Evolutionary conservation across 2,888 invertebrate genomes (phyloP).

Genomic region (Yponomeuta malinellus): DNA sequence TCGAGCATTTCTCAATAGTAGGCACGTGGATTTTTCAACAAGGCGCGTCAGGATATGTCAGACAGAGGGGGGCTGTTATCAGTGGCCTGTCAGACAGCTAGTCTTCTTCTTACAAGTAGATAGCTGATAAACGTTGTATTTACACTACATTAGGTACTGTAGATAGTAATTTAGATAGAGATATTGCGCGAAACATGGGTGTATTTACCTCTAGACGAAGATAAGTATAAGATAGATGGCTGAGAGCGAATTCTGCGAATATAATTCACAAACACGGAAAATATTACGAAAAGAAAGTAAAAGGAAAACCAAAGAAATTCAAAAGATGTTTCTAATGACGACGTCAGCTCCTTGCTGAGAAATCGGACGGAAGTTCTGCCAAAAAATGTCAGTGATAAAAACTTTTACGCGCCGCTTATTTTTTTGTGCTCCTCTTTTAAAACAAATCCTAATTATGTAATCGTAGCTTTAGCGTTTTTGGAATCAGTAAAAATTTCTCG

Average conservation of each 20-base stretch:
- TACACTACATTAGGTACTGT: not conserved
- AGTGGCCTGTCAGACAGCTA: not conserved
- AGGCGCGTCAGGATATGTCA: not conserved
- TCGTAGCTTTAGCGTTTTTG: too few relatives aligned
- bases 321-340: not conserved
- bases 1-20: not conserved
- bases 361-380: not conserved
- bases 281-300: not conserved
- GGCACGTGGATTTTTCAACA: not conserved
- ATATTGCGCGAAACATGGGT: not conserved
- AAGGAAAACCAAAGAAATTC: not conserved
- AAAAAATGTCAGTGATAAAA: not conserved
- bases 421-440: too few relatives aligned
- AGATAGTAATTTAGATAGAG: constrained; percentile 2
- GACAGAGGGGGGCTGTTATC: not conserved
- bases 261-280: not conserved
- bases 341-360: not conserved
- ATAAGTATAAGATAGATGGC: not conserved
- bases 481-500: too few relatives aligned
- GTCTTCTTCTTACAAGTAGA: not conserved
- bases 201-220: not conserved
- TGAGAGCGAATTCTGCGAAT: too few relatives aligned
- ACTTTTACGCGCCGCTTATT: not conserved
- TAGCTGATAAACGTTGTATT: not conserved
- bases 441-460: too few relatives aligned